A percentile compares a stretch with the other conserved stretches of the same genome.
These are phyloP conservation scores for Cosmopolites sordidus DNA, from an alignment of 2,888 invertebrate genomes.

Conservation along the genomic window DNA sequence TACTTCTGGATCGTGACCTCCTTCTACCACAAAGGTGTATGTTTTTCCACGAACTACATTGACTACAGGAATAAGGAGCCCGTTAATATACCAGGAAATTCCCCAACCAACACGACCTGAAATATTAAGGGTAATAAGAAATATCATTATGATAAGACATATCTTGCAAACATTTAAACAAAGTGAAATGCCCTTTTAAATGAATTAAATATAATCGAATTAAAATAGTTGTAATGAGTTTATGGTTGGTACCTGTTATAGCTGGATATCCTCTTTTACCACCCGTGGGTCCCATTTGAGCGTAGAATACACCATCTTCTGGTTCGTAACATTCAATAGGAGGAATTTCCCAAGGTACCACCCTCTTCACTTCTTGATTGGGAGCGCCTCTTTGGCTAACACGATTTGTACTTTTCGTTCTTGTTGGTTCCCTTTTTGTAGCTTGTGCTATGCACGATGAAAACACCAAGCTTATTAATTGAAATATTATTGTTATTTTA, in stretches of 20 bases:
- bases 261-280: slow-evolving; percentile 86
- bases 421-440: slow-evolving; percentile 14
- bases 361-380: slow-evolving; percentile 58
- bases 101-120: slow-evolving; percentile 91
- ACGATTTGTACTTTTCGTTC: slow-evolving; percentile 28
- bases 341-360: slow-evolving; percentile 79
- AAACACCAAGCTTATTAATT: too few species aligned
- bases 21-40: slow-evolving; percentile 86
- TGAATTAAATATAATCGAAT: too few species aligned
- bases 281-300: slow-evolving; percentile 90
- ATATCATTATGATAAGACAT: too few species aligned
- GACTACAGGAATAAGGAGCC: slow-evolving; percentile 85
- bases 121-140: slow-evolving; percentile 5
- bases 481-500: too few species aligned
- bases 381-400: slow-evolving; percentile 39
- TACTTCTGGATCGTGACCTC: slow-evolving; percentile 71
- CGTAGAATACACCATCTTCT: slow-evolving; percentile 86
- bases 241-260: slow-evolving; percentile 82
- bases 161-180: too few species aligned
- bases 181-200: too few species aligned
- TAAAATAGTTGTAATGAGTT: too few species aligned
- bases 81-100: slow-evolving; percentile 92
- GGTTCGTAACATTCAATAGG: slow-evolving; percentile 86
- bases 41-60: slow-evolving; percentile 81
- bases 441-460: too few species aligned